These are phyloP conservation scores for Macrobrachium rosenbergii DNA, from an alignment of 1,140 invertebrate genomes.

Conservation along the genomic window DNA sequence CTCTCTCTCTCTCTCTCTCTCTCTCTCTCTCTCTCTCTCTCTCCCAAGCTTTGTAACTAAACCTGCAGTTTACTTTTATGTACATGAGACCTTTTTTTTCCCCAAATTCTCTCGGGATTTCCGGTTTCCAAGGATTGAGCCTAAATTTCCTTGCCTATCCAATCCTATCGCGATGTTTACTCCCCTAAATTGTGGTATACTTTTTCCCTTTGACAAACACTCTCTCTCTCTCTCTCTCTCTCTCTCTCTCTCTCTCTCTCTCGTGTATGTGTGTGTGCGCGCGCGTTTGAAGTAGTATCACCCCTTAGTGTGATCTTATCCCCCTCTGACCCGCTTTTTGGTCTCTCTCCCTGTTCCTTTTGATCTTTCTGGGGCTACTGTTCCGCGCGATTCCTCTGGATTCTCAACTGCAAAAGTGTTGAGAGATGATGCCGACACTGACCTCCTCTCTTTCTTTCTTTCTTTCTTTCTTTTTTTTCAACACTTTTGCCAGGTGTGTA, in stretches of 20 bases:
- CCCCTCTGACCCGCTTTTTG: neutral
- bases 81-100: too few species aligned
- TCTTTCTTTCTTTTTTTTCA: too few species aligned
- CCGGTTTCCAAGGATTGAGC: neutral
- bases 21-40: neutral
- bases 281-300: too few species aligned
- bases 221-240: neutral
- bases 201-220: neutral
- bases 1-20: neutral
- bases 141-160: neutral
- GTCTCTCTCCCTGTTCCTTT: neutral
- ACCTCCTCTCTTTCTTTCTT: neutral
- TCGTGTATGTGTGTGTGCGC: too few species aligned
- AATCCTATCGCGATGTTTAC: neutral
- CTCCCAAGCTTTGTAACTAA: too few species aligned
- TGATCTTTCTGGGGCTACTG: neutral
- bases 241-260: slow-evolving; percentile 1
- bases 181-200: neutral
- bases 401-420: too few species aligned
- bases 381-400: too few species aligned
- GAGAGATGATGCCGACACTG: neutral
- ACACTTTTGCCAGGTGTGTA: too few species aligned
- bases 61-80: too few species aligned
- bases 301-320: neutral
- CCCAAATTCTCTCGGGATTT: neutral